Conservation (phyloP, 2,888 invertebrate species). For the Drosophila borborema region DNA sequence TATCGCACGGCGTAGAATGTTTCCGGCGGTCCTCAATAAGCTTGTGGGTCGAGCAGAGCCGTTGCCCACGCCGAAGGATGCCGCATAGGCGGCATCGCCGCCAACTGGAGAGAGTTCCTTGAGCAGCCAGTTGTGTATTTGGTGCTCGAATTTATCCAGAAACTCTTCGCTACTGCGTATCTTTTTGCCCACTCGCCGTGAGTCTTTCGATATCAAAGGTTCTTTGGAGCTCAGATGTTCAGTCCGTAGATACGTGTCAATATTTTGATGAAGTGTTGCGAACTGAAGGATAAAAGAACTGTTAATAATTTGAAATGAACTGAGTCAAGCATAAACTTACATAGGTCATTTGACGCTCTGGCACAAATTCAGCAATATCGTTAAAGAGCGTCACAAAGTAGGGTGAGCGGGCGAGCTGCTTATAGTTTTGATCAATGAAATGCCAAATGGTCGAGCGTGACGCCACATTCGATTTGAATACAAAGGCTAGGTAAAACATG, state of each 20-base stretch:
- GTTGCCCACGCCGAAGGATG: constrained; percentile 60
- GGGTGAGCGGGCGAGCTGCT: constrained; percentile 60
- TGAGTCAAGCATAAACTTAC: constrained; percentile 45
- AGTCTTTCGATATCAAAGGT: constrained; percentile 57
- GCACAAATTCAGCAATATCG: constrained; percentile 73
- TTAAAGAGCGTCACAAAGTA: constrained; percentile 75
- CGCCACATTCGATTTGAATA: constrained; percentile 73
- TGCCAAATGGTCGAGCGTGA: constrained; percentile 74
- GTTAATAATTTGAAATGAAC: not conserved
- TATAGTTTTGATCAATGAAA: constrained; percentile 77
- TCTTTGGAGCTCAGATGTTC: constrained; percentile 26
- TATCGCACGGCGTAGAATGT: constrained; percentile 57
- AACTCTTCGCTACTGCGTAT: constrained; percentile 68
- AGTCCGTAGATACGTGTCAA: constrained; percentile 51
- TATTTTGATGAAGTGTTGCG: constrained; percentile 55
- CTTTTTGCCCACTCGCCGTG: constrained; percentile 71
- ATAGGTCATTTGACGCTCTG: constrained; percentile 49
- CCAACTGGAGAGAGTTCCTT: constrained; percentile 40
- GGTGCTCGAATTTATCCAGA: constrained; percentile 68
- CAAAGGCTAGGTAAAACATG: constrained; percentile 74
- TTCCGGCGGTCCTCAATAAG: constrained; percentile 55
- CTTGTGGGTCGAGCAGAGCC: constrained; percentile 59
- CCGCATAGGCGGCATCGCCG: constrained; percentile 41
- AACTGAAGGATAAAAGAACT: constrained; percentile 58
- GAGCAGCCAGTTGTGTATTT: constrained; percentile 77